Evolutionary conservation across 1,140 invertebrate species (phyloP), one percentile per base, ranked within the genome.

Genomic region (Achroia grisella): DNA sequence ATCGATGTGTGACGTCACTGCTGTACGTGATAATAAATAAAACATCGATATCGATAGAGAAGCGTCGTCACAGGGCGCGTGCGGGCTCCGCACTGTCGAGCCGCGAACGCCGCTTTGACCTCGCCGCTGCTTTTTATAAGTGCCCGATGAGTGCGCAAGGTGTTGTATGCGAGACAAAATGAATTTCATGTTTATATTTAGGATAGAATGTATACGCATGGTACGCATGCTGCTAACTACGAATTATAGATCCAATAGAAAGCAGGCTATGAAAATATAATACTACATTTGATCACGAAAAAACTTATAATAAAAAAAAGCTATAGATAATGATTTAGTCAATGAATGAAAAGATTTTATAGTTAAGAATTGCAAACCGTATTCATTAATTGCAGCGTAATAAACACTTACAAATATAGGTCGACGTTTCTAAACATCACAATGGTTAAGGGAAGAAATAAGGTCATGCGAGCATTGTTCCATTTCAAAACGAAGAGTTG

Each of bases 81-180:
- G 70, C 74, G 71, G 63, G 48, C 56, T 54, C 66, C 56, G 64
- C 71, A 77, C 78, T 80, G 80, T 68, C 49, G 48, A 73, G 40
- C 42, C 51, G 56, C 61, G 67, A 59, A 46, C 67, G 56, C 60
- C 59, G 71, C 47, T 69, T 52, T 69, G 76, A 82, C 78, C 80
- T 84, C 80, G 80, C 54, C 45, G 50, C 51, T 54, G 71, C 76
- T 79, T 79, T 83, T 82, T 84, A 82, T 82, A 82, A 79, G 73
- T 76, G 69, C 44, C 72, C 73, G 70, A 74, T 72, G 74, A 80
- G 74, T 62, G 71, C 71, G 72, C 68, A 73, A 80, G 66, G 71
- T 75, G 65, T 50, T 70, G 56, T 71, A 62, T 59, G 53, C 51
- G 70, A 68, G 67, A 68, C 59, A 60, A 51, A 63, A 64, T 69